Evolutionary conservation across 1,140 invertebrate genomes (phyloP).

Genomic region (Sycobia sp.): DNA sequence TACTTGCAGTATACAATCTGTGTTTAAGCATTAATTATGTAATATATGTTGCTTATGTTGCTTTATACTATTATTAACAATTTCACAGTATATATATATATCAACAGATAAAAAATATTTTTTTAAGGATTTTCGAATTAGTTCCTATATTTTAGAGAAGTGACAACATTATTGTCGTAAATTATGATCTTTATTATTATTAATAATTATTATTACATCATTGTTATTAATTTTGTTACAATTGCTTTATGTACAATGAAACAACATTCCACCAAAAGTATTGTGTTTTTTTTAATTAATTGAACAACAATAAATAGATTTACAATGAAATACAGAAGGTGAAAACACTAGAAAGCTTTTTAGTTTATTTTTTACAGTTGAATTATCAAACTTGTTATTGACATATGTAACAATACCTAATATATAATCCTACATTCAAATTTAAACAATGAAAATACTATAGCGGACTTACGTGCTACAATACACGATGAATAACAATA

Average conservation of each 20-base stretch:
- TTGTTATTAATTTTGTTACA: slow-evolving; percentile 34
- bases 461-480: slow-evolving; percentile 28
- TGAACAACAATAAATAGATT: slow-evolving; percentile 28
- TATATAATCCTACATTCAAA: slow-evolving; percentile 5
- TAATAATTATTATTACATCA: slow-evolving; percentile 23
- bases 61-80: slow-evolving; percentile 19
- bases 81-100: slow-evolving; percentile 29
- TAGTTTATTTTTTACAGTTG: slow-evolving; percentile 7
- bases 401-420: slow-evolving; percentile 7
- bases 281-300: slow-evolving; percentile 35
- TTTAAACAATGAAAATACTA: slow-evolving; percentile 27
- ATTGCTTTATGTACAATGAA: slow-evolving; percentile 37
- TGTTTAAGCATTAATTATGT: slow-evolving; percentile 10
- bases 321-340: slow-evolving; percentile 14
- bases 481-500: slow-evolving; percentile 34
- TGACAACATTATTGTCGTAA: slow-evolving; percentile 26
- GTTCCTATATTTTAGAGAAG: slow-evolving; percentile 24
- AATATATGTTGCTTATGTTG: slow-evolving; percentile 28
- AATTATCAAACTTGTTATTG: not conserved
- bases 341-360: slow-evolving; percentile 24
- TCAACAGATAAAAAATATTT: slow-evolving; percentile 23
- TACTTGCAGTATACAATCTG: slow-evolving; percentile 21
- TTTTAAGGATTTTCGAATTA: slow-evolving; percentile 15
- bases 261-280: slow-evolving; percentile 36
- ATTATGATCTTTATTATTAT: slow-evolving; percentile 30